Conservation (phyloP, 2,888 invertebrate genomes). For the Heliconius aoede region DNA sequence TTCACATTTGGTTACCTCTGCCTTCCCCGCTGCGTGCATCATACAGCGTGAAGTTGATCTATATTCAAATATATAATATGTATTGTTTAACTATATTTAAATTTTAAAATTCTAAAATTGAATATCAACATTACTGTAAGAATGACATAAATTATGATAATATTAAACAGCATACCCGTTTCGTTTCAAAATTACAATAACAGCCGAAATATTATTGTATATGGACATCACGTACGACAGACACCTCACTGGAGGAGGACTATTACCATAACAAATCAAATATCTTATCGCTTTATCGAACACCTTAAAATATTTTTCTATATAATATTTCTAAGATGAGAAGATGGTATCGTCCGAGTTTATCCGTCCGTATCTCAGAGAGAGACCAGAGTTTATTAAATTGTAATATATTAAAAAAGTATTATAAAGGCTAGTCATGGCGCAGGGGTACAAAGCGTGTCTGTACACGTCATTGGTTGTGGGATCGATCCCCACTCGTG, state of each 20-base stretch:
- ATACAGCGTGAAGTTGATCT: no score
- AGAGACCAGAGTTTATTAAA: not conserved
- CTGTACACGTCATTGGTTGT: no score
- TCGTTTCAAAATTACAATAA: slow-evolving; percentile 25
- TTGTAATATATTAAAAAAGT: not conserved
- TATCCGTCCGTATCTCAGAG: slow-evolving; percentile 55
- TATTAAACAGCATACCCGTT: slow-evolving; percentile 15
- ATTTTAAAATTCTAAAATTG: not conserved
- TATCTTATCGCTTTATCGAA: slow-evolving; percentile 64
- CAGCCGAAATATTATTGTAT: slow-evolving; percentile 34
- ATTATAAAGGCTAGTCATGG: not conserved
- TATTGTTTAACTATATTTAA: not conserved
- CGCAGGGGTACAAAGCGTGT: no score
- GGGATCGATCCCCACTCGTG: no score
- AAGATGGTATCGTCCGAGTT: slow-evolving; percentile 52
- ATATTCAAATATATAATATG: no score
- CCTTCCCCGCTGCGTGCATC: no score
- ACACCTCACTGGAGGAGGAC: slow-evolving; percentile 32
- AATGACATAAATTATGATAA: slow-evolving; percentile 27
- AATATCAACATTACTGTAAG: slow-evolving; percentile 12
- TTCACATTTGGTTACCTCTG: no score
- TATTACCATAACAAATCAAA: slow-evolving; percentile 58
- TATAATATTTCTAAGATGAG: slow-evolving; percentile 50
- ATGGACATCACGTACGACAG: slow-evolving; percentile 35
- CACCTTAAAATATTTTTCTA: slow-evolving; percentile 64